These are phyloP conservation scores for Amphimallon solstitiale DNA, from an alignment of 2,888 invertebrate genomes.

Conservation along the genomic window DNA sequence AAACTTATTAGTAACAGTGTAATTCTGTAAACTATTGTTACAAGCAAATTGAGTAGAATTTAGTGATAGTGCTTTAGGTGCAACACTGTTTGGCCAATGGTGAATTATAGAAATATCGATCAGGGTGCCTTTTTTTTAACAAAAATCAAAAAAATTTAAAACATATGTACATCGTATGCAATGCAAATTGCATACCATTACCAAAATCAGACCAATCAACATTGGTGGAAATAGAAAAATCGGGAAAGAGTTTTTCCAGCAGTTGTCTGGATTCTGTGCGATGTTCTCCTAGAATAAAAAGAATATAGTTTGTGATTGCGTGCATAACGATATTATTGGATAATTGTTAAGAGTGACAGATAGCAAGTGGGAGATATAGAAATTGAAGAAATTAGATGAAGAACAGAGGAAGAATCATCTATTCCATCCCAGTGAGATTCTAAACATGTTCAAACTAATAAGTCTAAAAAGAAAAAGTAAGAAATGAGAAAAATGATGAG, in stretches of 20 bases:
- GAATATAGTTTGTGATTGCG: neutral
- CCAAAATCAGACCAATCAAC: conserved; percentile 32
- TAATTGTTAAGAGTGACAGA: conserved; percentile 30
- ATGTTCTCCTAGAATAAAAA: conserved; percentile 28
- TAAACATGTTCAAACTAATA: conserved; percentile 27
- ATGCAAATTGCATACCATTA: conserved; percentile 26
- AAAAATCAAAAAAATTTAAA: conserved; percentile 1
- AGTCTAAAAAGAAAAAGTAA: conserved; percentile 30
- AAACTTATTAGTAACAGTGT: too few species aligned
- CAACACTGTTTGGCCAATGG: too few species aligned
- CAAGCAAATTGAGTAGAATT: too few species aligned
- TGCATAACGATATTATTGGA: neutral
- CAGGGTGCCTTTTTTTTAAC: neutral
- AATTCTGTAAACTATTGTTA: too few species aligned
- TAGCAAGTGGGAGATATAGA: conserved; percentile 17
- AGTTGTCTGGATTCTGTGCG: conserved; percentile 13
- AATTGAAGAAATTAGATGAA: conserved; percentile 32
- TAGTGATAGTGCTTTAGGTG: too few species aligned
- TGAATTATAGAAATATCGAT: too few species aligned
- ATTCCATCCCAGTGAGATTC: conserved; percentile 4
- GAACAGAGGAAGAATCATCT: conserved; percentile 28
- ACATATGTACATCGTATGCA: conserved; percentile 22
- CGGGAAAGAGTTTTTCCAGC: conserved; percentile 29
- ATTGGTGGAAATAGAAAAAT: conserved; percentile 25
- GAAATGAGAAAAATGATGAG: neutral